Evolutionary conservation across 2,113 vertebrate species (phyloP), one percentile per base, ranked within the genome.

Genomic region (Cettia cetti): DNA sequence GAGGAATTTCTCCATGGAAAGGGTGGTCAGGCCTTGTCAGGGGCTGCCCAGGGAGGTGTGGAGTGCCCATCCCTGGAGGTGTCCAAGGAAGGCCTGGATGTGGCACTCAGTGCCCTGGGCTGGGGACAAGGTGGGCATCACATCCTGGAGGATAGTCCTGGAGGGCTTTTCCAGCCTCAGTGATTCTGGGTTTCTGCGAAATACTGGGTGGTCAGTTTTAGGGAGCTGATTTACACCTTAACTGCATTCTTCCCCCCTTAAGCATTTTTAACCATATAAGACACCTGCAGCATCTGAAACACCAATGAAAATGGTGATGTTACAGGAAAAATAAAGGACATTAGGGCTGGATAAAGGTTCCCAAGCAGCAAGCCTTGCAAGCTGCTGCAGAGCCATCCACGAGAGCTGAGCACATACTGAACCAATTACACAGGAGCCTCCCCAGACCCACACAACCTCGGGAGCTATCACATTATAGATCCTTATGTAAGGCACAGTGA

Each of bases 401-500:
- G 31, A 89, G 40, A 7, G 61, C 42, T 12, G 57, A 82, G 86
- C 88, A 86, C 81, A 88, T 5, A 14, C 77, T 30, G 49, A 96
- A 76, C 35, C 82, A 71, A 83, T 90, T 78, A 79, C 83, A 68
- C 37, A 63, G 72, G 81, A 95, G 90, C 92, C 83, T 96, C 88
- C 27, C 6, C 22, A 81, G 88, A 66, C 74, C 75, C 82, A 70
- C 60, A 66, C 61, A 49, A 90, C 66, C 94, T 82, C 83, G 13
- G 89, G 60, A 95, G 59, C 93, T 30, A 53, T 66, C 89, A 64
- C 92, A 50, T 79, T 54, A 47, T 26, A 82, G 66, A 78, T 42
- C 94, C 92, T 96, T 84, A 90, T 19, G 76, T 88, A 87, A 93
- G 94, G 82, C 54, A 44, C 72, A 37, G 7, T 95, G 95, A 96